Percentiles rank a stretch among this genome's conserved stretches.
These are phyloP conservation scores for Pogonophryne albipinna DNA, from an alignment of 2,797 vertebrate genomes.

Conservation along the genomic window DNA sequence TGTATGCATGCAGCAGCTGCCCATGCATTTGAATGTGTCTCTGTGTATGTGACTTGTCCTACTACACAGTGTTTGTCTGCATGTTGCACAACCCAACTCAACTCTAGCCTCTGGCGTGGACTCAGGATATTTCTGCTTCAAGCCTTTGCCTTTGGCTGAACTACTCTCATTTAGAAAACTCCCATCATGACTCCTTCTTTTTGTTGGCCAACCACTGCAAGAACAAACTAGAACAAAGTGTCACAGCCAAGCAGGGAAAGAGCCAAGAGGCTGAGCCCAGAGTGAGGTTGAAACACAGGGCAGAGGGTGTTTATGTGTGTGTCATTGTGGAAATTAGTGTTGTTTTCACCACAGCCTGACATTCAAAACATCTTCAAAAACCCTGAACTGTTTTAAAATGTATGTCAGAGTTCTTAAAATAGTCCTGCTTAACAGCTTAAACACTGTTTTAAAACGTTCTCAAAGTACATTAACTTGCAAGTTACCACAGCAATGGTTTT, in stretches of 20 bases:
- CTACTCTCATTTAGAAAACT: constrained; percentile 23
- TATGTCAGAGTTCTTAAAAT: background rate
- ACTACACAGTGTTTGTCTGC: background rate
- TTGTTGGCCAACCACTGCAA: constrained; percentile 28
- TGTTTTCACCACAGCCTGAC: background rate
- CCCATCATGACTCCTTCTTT: constrained; percentile 45
- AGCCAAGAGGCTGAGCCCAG: constrained; percentile 22
- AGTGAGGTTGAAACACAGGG: constrained; percentile 22
- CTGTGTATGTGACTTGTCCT: background rate
- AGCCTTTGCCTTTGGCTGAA: constrained; percentile 57
- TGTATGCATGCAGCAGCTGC: constrained; percentile 13
- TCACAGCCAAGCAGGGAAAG: constrained; percentile 18
- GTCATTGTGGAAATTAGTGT: background rate
- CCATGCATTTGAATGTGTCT: background rate
- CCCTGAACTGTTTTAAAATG: background rate
- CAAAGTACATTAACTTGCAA: background rate
- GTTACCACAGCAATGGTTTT: constrained; percentile 1
- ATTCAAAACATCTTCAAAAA: background rate
- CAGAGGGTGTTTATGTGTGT: constrained; percentile 7
- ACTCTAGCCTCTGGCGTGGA: background rate
- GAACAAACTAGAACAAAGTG: constrained; percentile 49
- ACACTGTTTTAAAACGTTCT: too few relatives aligned
- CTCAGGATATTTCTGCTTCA: background rate
- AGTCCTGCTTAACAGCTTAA: too few relatives aligned
- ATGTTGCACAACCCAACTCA: background rate